Evolutionary conservation across 2,113 vertebrate species (phyloP).

Genomic region (Xenus cinereus): DNA sequence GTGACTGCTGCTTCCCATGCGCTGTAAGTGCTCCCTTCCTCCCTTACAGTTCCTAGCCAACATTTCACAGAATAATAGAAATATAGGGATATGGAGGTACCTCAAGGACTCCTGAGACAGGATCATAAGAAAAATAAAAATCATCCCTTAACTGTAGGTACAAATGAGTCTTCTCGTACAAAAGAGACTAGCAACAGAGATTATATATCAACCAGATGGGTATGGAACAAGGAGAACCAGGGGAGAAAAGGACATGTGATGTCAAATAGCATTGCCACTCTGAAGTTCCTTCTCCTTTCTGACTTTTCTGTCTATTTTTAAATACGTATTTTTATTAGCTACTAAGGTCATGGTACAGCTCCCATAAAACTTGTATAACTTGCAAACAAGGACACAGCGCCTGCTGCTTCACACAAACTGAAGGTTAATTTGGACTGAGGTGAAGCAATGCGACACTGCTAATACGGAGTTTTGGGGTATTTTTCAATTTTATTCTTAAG

Average conservation of each 20-base stretch:
- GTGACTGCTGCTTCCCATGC: fast-evolving
- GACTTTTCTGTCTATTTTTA: conserved; percentile 34
- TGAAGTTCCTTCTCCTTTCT: neutral
- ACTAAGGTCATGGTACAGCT: neutral
- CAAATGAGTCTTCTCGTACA: neutral
- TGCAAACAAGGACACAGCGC: neutral
- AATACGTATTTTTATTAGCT: conserved; percentile 36
- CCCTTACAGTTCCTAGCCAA: neutral
- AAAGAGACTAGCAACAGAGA: neutral
- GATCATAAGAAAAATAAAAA: neutral
- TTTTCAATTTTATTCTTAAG: neutral
- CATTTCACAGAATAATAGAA: neutral
- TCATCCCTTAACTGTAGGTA: neutral
- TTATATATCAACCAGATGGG: neutral
- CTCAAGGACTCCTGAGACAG: neutral
- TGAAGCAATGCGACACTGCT: neutral
- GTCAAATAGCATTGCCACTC: neutral
- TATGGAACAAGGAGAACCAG: neutral
- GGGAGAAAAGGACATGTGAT: neutral
- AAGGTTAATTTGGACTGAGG: conserved; percentile 29
- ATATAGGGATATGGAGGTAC: neutral
- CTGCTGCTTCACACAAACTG: neutral
- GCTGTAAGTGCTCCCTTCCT: neutral
- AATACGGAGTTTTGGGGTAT: neutral
- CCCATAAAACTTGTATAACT: neutral